phyloP scores from a whole-genome alignment of 1,140 invertebrate genomes.

The Prorops nasuta region DNA sequence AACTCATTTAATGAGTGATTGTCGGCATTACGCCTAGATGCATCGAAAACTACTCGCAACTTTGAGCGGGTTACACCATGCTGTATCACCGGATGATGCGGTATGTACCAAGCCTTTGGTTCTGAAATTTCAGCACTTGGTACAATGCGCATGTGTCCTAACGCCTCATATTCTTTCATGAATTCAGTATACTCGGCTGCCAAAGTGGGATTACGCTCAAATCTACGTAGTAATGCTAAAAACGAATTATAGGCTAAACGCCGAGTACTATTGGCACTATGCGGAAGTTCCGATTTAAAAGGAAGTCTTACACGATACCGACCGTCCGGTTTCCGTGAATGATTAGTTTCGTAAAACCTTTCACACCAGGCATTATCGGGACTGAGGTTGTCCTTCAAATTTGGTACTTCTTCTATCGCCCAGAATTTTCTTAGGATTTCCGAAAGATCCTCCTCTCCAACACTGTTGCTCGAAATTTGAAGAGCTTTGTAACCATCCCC shows the following conservation, averaged over 20 bases:
- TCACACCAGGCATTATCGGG: slow-evolving; percentile 16
- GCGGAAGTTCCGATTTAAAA: background rate
- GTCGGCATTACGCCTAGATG: slow-evolving; percentile 4
- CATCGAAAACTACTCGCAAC: no score
- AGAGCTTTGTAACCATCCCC: no score
- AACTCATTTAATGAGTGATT: slow-evolving; percentile 7
- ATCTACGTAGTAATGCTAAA: slow-evolving; percentile 8
- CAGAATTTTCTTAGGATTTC: no score
- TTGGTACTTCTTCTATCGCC: no score
- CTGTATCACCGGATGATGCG: slow-evolving; percentile 23
- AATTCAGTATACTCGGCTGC: slow-evolving; percentile 23
- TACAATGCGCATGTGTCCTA: slow-evolving; percentile 27
- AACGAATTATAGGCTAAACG: background rate
- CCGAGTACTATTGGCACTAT: background rate
- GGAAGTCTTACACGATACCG: slow-evolving; percentile 7
- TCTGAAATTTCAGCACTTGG: background rate
- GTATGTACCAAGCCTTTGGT: slow-evolving; percentile 5
- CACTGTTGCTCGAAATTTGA: no score
- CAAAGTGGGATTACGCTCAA: slow-evolving; percentile 13
- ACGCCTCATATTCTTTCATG: slow-evolving; percentile 23
- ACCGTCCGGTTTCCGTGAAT: slow-evolving; percentile 5
- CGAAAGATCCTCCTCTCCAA: no score
- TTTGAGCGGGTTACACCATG: slow-evolving; percentile 24
- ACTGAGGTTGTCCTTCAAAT: no score
- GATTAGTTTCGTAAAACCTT: slow-evolving; percentile 4